Conservation (phyloP, 2,113 vertebrate genomes). For the Pyrgilauda ruficollis region DNA sequence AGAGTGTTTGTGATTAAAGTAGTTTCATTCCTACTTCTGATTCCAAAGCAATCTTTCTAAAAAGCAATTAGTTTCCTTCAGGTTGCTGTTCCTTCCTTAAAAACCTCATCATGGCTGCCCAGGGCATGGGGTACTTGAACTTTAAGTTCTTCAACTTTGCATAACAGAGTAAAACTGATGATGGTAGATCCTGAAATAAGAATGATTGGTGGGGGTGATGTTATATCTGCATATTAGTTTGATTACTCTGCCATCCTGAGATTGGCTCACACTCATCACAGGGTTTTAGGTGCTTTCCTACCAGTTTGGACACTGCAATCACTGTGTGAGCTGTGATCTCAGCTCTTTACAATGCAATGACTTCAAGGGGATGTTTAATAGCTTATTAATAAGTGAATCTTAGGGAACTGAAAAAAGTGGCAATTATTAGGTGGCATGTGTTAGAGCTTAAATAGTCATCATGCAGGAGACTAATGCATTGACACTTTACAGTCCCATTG, state of each 20-base stretch:
- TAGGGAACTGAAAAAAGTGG: not conserved
- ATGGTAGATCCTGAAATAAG: not conserved
- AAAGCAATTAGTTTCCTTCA: not conserved
- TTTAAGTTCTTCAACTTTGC: not conserved
- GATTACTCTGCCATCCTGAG: not conserved
- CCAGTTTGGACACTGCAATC: not conserved
- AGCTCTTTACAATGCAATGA: not conserved
- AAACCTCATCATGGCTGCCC: not conserved
- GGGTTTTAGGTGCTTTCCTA: constrained; percentile 42
- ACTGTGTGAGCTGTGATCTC: not conserved
- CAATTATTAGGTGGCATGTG: not conserved
- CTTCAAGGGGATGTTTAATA: constrained; percentile 34
- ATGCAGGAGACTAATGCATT: not conserved
- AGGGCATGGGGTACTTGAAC: not conserved
- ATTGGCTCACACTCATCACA: not conserved
- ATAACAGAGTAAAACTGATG: not conserved
- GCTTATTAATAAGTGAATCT: constrained; percentile 41
- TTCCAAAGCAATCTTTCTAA: not conserved
- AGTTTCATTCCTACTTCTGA: not conserved
- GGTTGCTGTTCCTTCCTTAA: not conserved
- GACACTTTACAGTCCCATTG: constrained; percentile 24
- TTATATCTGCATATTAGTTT: not conserved
- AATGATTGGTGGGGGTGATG: not conserved
- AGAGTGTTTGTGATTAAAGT: not conserved
- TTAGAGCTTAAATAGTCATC: not conserved